Evolutionary conservation across 2,888 invertebrate species (phyloP), one percentile per base, ranked within the genome.

Genomic region (Uloborus plumipes): DNA sequence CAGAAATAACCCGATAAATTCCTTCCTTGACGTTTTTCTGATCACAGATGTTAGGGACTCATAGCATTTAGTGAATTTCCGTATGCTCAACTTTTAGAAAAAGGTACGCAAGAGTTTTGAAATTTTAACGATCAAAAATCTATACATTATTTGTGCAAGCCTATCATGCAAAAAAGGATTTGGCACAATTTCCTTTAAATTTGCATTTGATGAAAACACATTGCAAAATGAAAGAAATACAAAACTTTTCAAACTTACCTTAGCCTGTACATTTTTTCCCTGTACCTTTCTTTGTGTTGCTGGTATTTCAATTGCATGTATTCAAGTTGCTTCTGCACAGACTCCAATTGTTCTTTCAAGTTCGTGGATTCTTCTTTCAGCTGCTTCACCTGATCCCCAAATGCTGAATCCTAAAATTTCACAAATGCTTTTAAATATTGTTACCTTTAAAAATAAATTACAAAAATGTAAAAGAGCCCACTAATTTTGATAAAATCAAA

Each of bases 341-440:
- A 71, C 18, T 83, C 67, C 51, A 86, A 70, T 65, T 86, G 84
- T 15, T 84, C 83, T 55, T 85, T 78, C 2, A 86, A 62, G n/a
- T 64, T 69, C 15, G 81, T 50, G 16, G 84, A 78, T 55, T 86
- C 85, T 11, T 73, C 74, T 69, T 85, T 78, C 20, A 85, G 66
- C 51, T 85, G 82, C 47, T 85, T 84, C 53, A 84, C 73, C 65
- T 86, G 86, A 62, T 85, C 84, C 18, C 83, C 84, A 72, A 85
- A 75, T 31, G 61, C 70, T n/a, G 70, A 61, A 15, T 86, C 85
- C 82, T 84, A 49, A 7, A 31, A 64, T 18, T 20, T 39, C 1
- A 39, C 7, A 39, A 39, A 39, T 9, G 7, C 39, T 39, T 39
- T 39, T 39, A 39, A 39, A 39, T 11, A 39, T n/a, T 6, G 9